Base-by-base conservation (phyloP, 2,113 vertebrate genomes). In the Caranx ignobilis region DNA sequence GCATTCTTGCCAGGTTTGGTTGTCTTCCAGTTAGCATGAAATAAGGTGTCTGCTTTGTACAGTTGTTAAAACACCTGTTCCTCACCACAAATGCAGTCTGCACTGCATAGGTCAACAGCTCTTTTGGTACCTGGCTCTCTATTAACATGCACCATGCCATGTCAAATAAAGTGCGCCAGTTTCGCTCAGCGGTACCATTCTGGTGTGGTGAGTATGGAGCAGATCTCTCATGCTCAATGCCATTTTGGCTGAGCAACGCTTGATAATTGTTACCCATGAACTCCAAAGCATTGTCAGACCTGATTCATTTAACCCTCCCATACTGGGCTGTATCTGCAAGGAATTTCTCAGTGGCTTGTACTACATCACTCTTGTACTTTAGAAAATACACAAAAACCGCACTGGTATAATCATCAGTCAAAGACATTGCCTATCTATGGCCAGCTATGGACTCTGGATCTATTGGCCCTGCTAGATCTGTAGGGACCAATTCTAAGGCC, bases 341-440 rank as follows among this genome's bases (percentile, higher is more conserved):
- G 6, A 48, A 48, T 6, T 4, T 48, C 9, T 71, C 26, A 32
- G 16, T 71, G 32, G 69, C 0, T n/a, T 34, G 11, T 11, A 48
- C 54, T 45, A 19, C 13, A 0, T 60, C 0, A 1, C 43, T 59
- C 18, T 71, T 71, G 0, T 0, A 6, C 4, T 59, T 71, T 19
- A 34, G 47, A 32, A 50, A 39, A 6, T 68, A 54, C 6, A 68
- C 48, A 68, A 47, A 35, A 9, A 2, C 26, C 12, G 41, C 69
- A 60, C 31, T 0, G 18, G 18, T 35, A 60, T 59, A 60, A 63
- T 54, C 34, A 6, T 0, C 34, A 41, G 59, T 74, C 21, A 74
- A 74, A 19, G 45, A 63, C 13, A 73, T 18, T 26, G 0, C 37
- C 47, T 15, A 45, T 26, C 15, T 32, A 12, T 19, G 13, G 0